Base-by-base conservation (phyloP, 2,797 vertebrate genomes). In the Leucoraja ocellata region DNA sequence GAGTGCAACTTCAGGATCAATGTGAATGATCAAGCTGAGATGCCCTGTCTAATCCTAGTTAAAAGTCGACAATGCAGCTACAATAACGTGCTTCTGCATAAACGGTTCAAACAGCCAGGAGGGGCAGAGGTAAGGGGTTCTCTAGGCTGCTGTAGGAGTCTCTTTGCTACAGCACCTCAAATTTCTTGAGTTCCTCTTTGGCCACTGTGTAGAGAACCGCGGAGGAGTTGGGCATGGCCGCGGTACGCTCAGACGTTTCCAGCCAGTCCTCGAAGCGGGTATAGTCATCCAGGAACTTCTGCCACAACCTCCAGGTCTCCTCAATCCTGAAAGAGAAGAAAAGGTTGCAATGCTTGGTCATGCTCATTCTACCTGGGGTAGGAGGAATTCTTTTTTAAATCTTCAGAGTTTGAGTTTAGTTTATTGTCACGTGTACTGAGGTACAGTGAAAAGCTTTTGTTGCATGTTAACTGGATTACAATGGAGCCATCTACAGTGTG, bases 171-270 rank as follows among this genome's bases (percentile, higher is more conserved):
- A 93, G 96, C 94, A 98, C 97, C 97, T 98, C 97, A 95, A 99
- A 99, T 96, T 98, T 99, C 96, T 99, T 99, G 46, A 99, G 97
- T 94, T 99, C 99, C 94, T 99, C 98, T 95, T 99, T 99, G 93
- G 98, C 98, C 76, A 99, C 95, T 0, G 98, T 99, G 93, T 99
- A 99, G 46, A 99, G 96, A 18, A 99, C 98, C 78, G 98, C 98
- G 68, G 99, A 98, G 84, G 99, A 99, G 96, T 99, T 99, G 0
- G 98, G 98, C 81, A 97, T 97, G 93, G 99, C 98, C 93, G 98
- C 98, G 9, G 97, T 99, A 94, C 96, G 97, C 95, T 99, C 99
- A 0, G 99, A 98, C 73, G 94, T 94, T 95, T 97, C 97, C 81
- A 99, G 95, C 99, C 99, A 99, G 11, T 99, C 98, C 95, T 99